Evolutionary conservation across 2,113 vertebrate species (phyloP).

Genomic region (Halichoeres trimaculatus): DNA sequence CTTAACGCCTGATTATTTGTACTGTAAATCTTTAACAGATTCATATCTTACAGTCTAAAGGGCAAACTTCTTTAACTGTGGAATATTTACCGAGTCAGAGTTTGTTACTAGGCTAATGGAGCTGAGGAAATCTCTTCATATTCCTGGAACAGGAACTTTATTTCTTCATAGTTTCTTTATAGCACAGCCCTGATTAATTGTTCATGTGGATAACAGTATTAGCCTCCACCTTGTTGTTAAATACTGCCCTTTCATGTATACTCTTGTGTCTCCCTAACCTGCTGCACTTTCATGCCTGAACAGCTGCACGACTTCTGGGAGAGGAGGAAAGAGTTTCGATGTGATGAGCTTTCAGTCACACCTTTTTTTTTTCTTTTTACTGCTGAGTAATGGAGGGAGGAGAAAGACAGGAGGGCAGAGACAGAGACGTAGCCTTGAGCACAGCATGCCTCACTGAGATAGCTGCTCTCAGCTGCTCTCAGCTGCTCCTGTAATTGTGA

Average conservation of each 20-base stretch:
- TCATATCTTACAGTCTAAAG: no score
- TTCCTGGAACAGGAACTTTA: not conserved
- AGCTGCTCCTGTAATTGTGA: constrained; percentile 44
- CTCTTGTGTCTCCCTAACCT: constrained; percentile 43
- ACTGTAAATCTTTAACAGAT: no score
- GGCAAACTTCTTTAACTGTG: not conserved
- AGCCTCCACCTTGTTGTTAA: constrained; percentile 23
- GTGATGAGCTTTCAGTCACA: constrained; percentile 64
- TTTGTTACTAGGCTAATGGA: not conserved
- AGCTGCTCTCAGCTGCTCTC: constrained; percentile 38
- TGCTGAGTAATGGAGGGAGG: constrained; percentile 71
- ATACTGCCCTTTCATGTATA: constrained; percentile 23
- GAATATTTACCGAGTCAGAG: not conserved
- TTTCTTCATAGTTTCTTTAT: not conserved
- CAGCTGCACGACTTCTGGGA: constrained; percentile 45
- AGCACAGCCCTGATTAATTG: constrained; percentile 28
- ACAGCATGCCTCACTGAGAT: constrained; percentile 61
- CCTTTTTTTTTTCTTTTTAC: constrained; percentile 53
- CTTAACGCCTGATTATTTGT: no score
- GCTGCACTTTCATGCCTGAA: constrained; percentile 66
- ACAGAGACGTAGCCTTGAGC: constrained; percentile 68
- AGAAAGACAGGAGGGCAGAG: constrained; percentile 40
- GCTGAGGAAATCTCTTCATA: not conserved
- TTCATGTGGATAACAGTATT: constrained; percentile 7
- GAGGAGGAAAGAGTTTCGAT: constrained; percentile 47